phyloP scores from a whole-genome alignment of 2,113 vertebrate genomes.

The Phalacrocorax brasilianus region DNA sequence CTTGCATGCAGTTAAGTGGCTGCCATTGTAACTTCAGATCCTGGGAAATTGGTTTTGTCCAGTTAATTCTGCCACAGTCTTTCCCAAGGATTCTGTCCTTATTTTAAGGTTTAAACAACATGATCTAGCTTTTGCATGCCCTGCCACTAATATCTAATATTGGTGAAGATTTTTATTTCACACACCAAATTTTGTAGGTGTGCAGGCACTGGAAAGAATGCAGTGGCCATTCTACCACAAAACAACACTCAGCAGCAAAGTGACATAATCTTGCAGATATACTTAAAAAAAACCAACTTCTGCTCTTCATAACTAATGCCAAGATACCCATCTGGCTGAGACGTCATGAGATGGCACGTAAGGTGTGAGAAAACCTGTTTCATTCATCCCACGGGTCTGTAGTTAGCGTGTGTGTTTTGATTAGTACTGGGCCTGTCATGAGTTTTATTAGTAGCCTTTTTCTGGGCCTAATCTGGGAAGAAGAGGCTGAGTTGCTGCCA shows the following conservation, averaged over 20 bases:
- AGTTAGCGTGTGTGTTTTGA: background rate
- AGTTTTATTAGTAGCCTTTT: background rate
- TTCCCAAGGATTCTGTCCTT: background rate
- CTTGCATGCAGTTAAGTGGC: background rate
- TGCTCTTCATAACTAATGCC: background rate
- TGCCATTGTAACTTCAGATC: background rate
- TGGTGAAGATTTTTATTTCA: background rate
- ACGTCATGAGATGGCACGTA: background rate
- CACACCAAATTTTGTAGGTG: background rate
- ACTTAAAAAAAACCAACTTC: background rate
- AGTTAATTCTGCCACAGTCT: background rate
- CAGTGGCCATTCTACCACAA: rapidly evolving
- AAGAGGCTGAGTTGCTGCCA: background rate
- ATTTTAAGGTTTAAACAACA: background rate
- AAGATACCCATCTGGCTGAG: background rate
- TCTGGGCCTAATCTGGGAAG: background rate
- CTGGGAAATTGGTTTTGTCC: background rate
- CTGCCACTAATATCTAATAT: background rate
- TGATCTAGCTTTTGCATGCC: background rate
- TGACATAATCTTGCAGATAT: background rate
- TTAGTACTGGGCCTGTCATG: background rate
- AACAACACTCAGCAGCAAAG: background rate
- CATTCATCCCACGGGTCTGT: background rate
- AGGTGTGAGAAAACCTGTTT: background rate
- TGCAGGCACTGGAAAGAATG: background rate